A percentile compares a stretch with the other conserved stretches of the same genome.
Evolutionary conservation across 2,888 invertebrate genomes (phyloP).

Genomic region (Lycia hirtaria): DNA sequence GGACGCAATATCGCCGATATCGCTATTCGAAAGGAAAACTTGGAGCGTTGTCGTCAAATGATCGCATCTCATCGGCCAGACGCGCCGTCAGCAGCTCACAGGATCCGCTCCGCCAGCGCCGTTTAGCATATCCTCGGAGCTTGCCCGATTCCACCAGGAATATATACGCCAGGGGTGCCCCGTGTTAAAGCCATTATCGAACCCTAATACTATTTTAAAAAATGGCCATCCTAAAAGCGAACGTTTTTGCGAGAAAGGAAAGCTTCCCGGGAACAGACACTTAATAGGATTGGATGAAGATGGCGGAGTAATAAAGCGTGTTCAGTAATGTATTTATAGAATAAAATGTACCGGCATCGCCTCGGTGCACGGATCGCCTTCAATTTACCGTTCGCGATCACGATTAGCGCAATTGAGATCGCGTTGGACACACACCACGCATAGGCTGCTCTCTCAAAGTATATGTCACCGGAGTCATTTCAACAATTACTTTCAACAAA

Average conservation of each 20-base stretch:
- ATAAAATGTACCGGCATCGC: constrained; percentile 67
- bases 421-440: constrained; percentile 34
- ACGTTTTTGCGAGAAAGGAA: constrained; percentile 63
- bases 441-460: constrained; percentile 43
- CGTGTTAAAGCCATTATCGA: constrained; percentile 78
- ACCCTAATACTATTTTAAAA: constrained; percentile 79
- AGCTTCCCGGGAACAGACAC: constrained; percentile 73
- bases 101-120: constrained; percentile 50
- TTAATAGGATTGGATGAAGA: constrained; percentile 84
- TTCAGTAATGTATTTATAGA: constrained; percentile 82
- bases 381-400: constrained; percentile 71
- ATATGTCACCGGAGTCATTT: constrained; percentile 44
- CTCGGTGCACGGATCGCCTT: constrained; percentile 68
- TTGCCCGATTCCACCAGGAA: constrained; percentile 70
- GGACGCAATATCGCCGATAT: constrained; percentile 69
- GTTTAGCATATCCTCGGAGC: constrained; percentile 77
- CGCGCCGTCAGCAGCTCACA: constrained; percentile 78
- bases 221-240: constrained; percentile 77
- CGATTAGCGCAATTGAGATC: constrained; percentile 60
- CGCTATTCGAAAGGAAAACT: constrained; percentile 64
- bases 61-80: constrained; percentile 74
- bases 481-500: constrained; percentile 42
- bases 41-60: constrained; percentile 73
- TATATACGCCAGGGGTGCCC: constrained; percentile 67
- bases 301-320: constrained; percentile 83